phyloP scores from a whole-genome alignment of 2,113 vertebrate genomes.

The Pavo muticus region DNA sequence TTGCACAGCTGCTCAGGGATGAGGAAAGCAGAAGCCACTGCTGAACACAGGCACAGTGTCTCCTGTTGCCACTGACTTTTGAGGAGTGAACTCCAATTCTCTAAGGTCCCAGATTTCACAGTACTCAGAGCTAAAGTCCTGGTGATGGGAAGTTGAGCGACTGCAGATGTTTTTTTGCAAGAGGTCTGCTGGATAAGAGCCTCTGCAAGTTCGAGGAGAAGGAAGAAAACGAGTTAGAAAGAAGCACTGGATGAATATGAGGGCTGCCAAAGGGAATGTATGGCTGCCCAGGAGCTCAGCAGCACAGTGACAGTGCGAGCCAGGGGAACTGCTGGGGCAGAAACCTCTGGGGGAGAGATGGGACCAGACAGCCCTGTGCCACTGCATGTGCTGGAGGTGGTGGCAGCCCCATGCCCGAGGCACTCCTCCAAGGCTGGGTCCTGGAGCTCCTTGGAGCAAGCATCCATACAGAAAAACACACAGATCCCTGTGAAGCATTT shows the following conservation, averaged over 20 bases:
- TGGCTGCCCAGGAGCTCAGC: neutral
- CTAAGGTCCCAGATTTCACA: neutral
- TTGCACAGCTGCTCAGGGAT: slow-evolving; percentile 7
- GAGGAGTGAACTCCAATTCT: neutral
- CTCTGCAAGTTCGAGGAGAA: neutral
- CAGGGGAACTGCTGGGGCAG: neutral
- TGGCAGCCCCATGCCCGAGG: neutral
- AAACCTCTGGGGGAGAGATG: neutral
- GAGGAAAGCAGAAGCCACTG: neutral
- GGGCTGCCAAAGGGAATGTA: neutral
- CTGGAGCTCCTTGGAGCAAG: neutral
- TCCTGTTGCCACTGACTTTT: neutral
- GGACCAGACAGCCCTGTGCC: neutral
- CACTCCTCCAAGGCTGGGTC: neutral
- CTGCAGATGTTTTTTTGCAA: neutral
- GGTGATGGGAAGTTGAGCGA: neutral
- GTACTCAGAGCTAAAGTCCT: neutral
- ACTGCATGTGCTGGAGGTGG: neutral
- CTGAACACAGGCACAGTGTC: neutral
- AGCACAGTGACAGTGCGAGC: rapidly evolving
- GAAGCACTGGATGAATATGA: neutral
- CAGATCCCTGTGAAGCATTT: neutral
- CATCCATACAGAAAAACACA: too few relatives aligned
- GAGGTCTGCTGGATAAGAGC: neutral
- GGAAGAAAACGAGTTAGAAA: neutral